phyloP scores from a whole-genome alignment of 2,888 invertebrate genomes.

The Hypomecis atomaria region DNA sequence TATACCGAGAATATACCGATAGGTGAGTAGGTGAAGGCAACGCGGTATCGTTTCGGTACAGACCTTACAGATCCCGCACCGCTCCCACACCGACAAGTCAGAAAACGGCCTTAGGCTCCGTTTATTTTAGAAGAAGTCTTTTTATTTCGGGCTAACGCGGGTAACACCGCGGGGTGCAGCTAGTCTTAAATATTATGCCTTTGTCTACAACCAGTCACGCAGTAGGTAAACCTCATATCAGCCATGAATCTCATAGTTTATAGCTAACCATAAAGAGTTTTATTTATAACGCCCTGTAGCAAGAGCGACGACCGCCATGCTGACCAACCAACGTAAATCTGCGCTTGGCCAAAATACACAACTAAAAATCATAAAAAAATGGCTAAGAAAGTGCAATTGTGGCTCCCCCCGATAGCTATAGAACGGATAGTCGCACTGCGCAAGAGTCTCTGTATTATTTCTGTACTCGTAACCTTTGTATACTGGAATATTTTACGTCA shows the following conservation, averaged over 20 bases:
- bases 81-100: too few species aligned
- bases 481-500: constrained; percentile 5
- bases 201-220: neutral
- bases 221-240: neutral
- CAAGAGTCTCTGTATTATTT: constrained; percentile 1
- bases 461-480: constrained; percentile 1
- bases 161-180: too few species aligned
- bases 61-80: too few species aligned
- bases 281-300: constrained; percentile 12
- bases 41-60: too few species aligned
- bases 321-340: neutral
- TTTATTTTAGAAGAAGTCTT: too few species aligned
- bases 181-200: neutral
- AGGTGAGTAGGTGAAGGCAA: too few species aligned
- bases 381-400: neutral
- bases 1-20: too few species aligned
- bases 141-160: too few species aligned
- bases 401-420: neutral
- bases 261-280: constrained; percentile 13
- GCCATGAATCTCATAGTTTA: constrained; percentile 3
- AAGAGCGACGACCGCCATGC: constrained; percentile 9
- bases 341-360: neutral
- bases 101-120: too few species aligned
- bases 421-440: neutral
- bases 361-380: neutral